These are phyloP conservation scores for Mellilla xanthometata DNA, from an alignment of 2,888 invertebrate species.

Conservation along the genomic window DNA sequence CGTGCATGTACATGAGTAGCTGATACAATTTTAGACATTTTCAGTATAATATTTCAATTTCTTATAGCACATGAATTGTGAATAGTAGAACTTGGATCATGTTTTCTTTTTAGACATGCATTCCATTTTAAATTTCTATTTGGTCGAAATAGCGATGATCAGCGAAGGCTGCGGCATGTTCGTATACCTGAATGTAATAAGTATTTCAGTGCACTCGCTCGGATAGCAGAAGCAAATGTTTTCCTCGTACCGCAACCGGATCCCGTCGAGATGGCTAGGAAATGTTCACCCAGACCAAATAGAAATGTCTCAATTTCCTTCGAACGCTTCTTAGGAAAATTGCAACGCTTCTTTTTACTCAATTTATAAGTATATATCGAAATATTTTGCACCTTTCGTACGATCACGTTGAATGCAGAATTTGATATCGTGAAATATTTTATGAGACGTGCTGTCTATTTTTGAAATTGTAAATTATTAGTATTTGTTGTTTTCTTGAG, in stretches of 20 bases:
- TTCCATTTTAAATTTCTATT: slow-evolving; percentile 11
- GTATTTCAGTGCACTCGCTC: slow-evolving; percentile 35
- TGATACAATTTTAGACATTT: too few species aligned
- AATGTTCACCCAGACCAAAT: slow-evolving; percentile 71
- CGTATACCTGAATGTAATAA: slow-evolving; percentile 19
- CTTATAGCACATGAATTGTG: too few species aligned
- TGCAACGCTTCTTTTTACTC: slow-evolving; percentile 52
- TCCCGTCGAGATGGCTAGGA: slow-evolving; percentile 62
- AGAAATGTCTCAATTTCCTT: slow-evolving; percentile 78
- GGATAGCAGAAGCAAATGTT: slow-evolving; percentile 49
- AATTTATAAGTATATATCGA: slow-evolving; percentile 45
- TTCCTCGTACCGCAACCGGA: slow-evolving; percentile 55
- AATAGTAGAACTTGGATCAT: too few species aligned
- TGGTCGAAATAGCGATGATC: slow-evolving; percentile 7
- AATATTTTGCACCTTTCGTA: slow-evolving; percentile 45
- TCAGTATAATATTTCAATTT: too few species aligned
- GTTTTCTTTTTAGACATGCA: background rate
- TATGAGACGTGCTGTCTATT: slow-evolving; percentile 21
- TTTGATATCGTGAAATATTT: slow-evolving; percentile 11
- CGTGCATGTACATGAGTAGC: too few species aligned
- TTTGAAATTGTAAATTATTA: slow-evolving; percentile 23
- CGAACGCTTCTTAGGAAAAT: slow-evolving; percentile 56
- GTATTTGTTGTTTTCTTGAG: slow-evolving; percentile 21
- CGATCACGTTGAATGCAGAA: slow-evolving; percentile 26
- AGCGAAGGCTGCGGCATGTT: slow-evolving; percentile 3